Evolutionary conservation across 23 tunicate species (phyloP).

Genomic region (Aplidium turbinatum): DNA sequence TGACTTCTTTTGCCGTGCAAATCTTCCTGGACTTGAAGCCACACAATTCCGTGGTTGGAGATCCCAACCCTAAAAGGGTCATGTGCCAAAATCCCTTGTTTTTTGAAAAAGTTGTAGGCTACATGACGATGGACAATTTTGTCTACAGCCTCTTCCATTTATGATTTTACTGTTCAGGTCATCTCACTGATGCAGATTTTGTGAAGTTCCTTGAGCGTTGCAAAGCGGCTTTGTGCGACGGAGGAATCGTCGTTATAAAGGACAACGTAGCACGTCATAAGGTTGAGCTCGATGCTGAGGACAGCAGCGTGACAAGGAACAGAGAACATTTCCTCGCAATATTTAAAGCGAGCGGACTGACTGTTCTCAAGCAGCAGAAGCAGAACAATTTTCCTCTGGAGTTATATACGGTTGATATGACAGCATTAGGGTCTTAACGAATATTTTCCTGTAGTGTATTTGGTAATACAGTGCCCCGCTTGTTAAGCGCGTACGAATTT

Average conservation of each 20-base stretch:
- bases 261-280: conserved; percentile 63
- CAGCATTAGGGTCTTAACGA: conserved; percentile 49
- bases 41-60: no score
- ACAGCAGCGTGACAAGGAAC: conserved; percentile 88
- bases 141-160: no score
- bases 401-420: conserved; percentile 62
- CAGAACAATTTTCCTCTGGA: conserved; percentile 74
- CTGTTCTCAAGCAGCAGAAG: conserved; percentile 41
- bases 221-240: conserved; percentile 30
- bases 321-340: conserved; percentile 27
- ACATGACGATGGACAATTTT: no score
- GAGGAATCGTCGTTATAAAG: conserved; percentile 80
- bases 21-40: no score
- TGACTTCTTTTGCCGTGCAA: no score
- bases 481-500: no score
- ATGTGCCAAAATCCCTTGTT: no score
- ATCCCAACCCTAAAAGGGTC: no score
- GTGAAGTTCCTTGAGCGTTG: conserved; percentile 56
- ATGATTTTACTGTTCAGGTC: conserved; percentile 66
- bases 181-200: conserved; percentile 85
- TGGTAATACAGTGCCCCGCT: no score
- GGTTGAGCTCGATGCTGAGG: conserved; percentile 69
- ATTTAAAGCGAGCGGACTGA: conserved; percentile 41
- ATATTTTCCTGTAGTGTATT: conserved; percentile 45
- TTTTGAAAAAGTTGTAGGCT: no score